Evolutionary conservation across 37 sponge, comb jelly and placozoan genomes (phyloP).

Genomic region (Tethya wilhelma): DNA sequence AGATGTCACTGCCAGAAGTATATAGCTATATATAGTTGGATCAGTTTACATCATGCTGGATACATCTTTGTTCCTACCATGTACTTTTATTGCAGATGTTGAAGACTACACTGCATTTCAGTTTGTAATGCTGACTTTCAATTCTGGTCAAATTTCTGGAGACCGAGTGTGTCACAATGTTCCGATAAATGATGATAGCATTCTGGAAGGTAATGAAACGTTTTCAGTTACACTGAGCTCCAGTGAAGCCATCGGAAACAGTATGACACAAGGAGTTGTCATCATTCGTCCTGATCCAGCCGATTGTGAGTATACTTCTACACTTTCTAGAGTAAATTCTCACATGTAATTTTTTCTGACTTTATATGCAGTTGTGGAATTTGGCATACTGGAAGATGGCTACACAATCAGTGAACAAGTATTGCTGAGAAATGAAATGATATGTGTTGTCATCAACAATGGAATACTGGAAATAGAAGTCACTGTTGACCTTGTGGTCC

Average conservation of each 20-base stretch:
- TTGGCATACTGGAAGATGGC: neutral
- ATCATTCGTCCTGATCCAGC: neutral
- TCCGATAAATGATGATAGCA: neutral
- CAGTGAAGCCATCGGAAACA: neutral
- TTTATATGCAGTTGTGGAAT: too few relatives aligned
- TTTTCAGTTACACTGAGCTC: neutral
- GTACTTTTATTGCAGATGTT: neutral
- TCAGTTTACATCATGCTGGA: too few relatives aligned
- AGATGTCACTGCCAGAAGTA: neutral
- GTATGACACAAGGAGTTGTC: neutral
- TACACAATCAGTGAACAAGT: neutral
- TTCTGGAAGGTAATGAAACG: neutral
- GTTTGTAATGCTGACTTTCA: neutral
- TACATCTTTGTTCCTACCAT: neutral
- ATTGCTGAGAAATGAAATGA: neutral
- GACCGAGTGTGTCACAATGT: neutral
- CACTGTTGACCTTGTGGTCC: neutral
- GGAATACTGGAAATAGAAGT: neutral
- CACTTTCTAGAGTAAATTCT: too few relatives aligned
- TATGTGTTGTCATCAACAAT: too few relatives aligned
- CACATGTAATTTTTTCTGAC: too few relatives aligned
- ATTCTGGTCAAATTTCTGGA: neutral
- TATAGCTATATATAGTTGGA: too few relatives aligned
- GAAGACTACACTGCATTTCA: constrained; percentile 1
- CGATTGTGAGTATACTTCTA: too few relatives aligned